Conservation (phyloP, 2,113 vertebrate genomes). For the Ctenomys sociabilis region DNA sequence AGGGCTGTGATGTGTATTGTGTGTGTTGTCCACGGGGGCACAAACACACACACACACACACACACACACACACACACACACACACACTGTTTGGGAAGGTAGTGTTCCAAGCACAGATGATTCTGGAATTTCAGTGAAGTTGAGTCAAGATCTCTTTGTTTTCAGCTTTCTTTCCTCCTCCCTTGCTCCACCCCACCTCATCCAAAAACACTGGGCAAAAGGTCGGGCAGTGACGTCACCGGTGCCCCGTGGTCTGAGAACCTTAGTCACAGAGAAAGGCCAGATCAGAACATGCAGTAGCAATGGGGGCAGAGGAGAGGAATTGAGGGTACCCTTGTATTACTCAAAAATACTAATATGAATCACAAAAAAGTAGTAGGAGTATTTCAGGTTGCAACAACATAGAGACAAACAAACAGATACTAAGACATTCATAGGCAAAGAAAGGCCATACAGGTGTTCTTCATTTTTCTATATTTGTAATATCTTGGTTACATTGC, state of each 20-base stretch:
- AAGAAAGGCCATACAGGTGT: neutral
- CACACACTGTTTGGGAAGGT: neutral
- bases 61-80: too few species aligned
- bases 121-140: neutral
- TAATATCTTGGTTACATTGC: neutral
- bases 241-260: neutral
- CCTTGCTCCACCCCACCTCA: neutral
- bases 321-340: fast-evolving
- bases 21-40: neutral
- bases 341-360: neutral
- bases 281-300: neutral
- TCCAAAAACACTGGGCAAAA: neutral
- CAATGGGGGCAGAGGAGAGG: neutral
- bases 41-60: too few species aligned
- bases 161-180: neutral
- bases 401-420: neutral
- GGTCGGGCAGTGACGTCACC: neutral
- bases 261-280: neutral
- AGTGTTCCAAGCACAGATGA: neutral
- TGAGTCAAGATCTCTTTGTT: neutral
- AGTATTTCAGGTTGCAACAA: neutral
- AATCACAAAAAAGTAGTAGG: neutral
- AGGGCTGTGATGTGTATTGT: neutral
- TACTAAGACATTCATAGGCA: neutral
- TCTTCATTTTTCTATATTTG: neutral